Evolutionary conservation across 2,888 invertebrate species (phyloP).

Genomic region (Epinotia demarniana): DNA sequence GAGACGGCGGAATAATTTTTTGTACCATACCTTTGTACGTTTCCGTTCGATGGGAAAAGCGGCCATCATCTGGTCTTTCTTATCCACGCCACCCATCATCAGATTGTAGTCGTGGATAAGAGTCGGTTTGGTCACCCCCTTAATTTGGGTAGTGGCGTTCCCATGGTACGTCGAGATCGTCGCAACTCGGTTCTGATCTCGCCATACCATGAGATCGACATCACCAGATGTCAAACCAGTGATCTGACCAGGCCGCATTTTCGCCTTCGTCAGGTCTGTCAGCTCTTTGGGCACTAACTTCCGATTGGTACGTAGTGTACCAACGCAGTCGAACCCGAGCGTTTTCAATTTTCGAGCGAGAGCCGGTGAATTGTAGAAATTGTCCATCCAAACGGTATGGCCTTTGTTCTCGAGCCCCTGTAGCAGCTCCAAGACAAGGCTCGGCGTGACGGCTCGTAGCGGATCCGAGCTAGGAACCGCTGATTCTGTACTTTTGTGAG

Average conservation of each 20-base stretch:
- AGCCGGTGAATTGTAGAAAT: slow-evolving; percentile 52
- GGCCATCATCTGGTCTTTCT: slow-evolving; percentile 27
- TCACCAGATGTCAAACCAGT: slow-evolving; percentile 31
- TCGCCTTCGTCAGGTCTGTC: slow-evolving; percentile 34
- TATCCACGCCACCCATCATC: slow-evolving; percentile 25
- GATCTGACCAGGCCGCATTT: slow-evolving; percentile 46
- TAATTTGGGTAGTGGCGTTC: background rate
- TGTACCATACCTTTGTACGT: slow-evolving; percentile 12
- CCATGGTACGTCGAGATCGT: slow-evolving; percentile 23
- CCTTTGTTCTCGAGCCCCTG: slow-evolving; percentile 50
- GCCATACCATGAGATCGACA: slow-evolving; percentile 57
- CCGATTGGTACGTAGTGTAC: slow-evolving; percentile 49
- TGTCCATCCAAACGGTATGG: slow-evolving; percentile 52
- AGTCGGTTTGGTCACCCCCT: background rate
- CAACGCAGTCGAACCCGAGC: slow-evolving; percentile 51
- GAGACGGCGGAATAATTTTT: slow-evolving; percentile 13
- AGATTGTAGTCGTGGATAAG: slow-evolving; percentile 14
- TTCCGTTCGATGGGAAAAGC: slow-evolving; percentile 14
- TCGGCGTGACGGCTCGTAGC: background rate
- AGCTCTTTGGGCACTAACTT: slow-evolving; percentile 48
- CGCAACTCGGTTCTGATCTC: slow-evolving; percentile 42
- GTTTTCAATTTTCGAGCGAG: slow-evolving; percentile 51
- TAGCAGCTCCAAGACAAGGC: slow-evolving; percentile 20
- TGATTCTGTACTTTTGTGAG: slow-evolving; percentile 16
- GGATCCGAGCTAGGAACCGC: background rate